phyloP scores from a whole-genome alignment of 2,888 invertebrate species.

The Baccha elongata region DNA sequence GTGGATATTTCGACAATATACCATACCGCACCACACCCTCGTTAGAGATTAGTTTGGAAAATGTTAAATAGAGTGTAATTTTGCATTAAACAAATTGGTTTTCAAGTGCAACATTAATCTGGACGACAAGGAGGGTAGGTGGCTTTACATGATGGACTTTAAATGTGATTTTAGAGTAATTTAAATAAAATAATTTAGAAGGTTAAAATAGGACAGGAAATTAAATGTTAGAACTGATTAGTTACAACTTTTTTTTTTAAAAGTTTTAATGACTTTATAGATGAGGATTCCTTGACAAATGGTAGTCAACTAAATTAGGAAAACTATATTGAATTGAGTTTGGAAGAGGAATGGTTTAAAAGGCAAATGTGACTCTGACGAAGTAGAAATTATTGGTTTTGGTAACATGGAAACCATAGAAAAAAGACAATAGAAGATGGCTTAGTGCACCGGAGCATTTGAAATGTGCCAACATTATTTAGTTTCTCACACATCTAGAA shows the following conservation, averaged over 20 bases:
- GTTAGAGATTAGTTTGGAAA: conserved; percentile 52
- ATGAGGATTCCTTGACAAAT: too few relatives aligned
- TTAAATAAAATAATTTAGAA: conserved; percentile 10
- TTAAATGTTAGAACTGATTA: background rate
- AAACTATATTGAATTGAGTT: too few relatives aligned
- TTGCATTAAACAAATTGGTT: conserved; percentile 67
- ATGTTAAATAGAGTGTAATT: conserved; percentile 69
- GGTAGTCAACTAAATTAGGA: too few relatives aligned
- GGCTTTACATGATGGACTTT: conserved; percentile 10
- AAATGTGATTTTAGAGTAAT: conserved; percentile 11
- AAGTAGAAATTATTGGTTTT: too few relatives aligned
- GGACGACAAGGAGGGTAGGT: conserved; percentile 22
- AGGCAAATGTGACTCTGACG: too few relatives aligned
- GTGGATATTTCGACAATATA: conserved; percentile 54
- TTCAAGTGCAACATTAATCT: conserved; percentile 68
- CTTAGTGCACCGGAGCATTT: too few relatives aligned
- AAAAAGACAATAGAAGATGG: too few relatives aligned
- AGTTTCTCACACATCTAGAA: too few relatives aligned
- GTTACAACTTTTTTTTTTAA: background rate
- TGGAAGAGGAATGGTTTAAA: too few relatives aligned
- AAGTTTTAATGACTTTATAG: too few relatives aligned
- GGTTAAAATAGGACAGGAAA: background rate
- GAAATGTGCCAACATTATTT: too few relatives aligned
- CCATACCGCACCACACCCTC: conserved; percentile 35
- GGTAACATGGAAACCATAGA: too few relatives aligned